Evolutionary conservation across 2,797 vertebrate species (phyloP), one percentile per base, ranked within the genome.

Genomic region (Chaenodraco wilsoni): DNA sequence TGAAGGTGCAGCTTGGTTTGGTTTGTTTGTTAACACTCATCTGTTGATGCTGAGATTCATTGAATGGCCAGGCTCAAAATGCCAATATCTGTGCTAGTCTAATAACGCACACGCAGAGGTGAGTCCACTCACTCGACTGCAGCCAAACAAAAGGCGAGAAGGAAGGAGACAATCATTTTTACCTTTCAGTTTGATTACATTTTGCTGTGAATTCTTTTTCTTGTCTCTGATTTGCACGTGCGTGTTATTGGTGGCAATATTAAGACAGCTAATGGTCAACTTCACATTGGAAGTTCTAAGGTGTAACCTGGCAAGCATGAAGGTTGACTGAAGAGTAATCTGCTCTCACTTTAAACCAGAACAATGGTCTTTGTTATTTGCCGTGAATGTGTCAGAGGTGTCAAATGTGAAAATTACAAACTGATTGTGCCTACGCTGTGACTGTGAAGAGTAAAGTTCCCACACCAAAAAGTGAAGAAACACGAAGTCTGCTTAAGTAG

Each of bases 21-120:
- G 76, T 91, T 93, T 89, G 77, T 85, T 87, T 89, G 79, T 63
- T 62, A 78, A 76, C 15, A 56, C 80, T 83, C 64, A 43, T 71
- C 48, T 50, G 72, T 62, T 73, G 76, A 81, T 69, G 76, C 76
- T 86, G 88, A 79, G 90, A 84, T 72, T 73, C 72, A 89, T 84
- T 79, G 76, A 90, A 73, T 44, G 13, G 27, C 31, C 8, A 0
- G 14, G 62, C 74, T 83, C 73, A 81, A 88, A 89, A 87, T 12
- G 69, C 72, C 83, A 81, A 88, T 85, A 86, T 71, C 68, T 64
- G 76, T 33, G 65, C 64, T 51, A 48, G 76, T 83, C 83, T 84
- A 78, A 88, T 84, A 76, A 62, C 14, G 1, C 27, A 55, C 19
- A 49, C 66, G 63, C 74, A 68, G 65, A 84, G 84, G 78, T 80